These are phyloP conservation scores for Glaucopsyche alexis DNA, from an alignment of 2,888 invertebrate genomes.

Conservation along the genomic window DNA sequence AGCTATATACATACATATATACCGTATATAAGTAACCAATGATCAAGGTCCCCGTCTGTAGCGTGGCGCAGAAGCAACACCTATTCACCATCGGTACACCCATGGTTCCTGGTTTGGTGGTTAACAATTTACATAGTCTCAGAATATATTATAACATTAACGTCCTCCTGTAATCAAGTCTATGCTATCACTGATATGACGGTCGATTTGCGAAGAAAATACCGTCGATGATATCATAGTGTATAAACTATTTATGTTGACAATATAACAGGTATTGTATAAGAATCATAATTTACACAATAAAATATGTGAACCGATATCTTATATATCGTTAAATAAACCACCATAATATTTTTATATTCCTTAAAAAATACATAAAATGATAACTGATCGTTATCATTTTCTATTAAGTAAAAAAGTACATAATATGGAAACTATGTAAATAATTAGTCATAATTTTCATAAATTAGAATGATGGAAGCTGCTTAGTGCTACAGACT, in stretches of 20 bases:
- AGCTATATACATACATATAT: background rate
- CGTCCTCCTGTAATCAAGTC: constrained; percentile 19
- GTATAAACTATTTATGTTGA: background rate
- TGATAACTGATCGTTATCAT: no score
- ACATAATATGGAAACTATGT: no score
- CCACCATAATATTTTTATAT: no score
- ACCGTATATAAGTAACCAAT: constrained; percentile 68
- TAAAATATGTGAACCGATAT: no score
- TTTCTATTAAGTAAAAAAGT: no score
- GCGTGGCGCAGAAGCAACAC: constrained; percentile 61
- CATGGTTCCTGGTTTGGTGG: constrained; percentile 46
- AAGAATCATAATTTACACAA: background rate
- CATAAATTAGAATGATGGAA: no score
- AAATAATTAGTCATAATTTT: no score
- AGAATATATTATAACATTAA: background rate
- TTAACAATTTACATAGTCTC: background rate
- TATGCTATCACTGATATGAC: constrained; percentile 29
- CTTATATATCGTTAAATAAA: no score
- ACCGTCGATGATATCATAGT: constrained; percentile 8
- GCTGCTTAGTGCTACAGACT: no score
- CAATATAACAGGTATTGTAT: background rate
- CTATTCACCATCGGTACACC: constrained; percentile 67
- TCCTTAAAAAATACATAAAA: no score
- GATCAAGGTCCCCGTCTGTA: constrained; percentile 65
- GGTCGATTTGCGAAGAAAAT: constrained; percentile 15